Base-by-base conservation (phyloP, 1,140 invertebrate species). In the Drosophila miranda region DNA sequence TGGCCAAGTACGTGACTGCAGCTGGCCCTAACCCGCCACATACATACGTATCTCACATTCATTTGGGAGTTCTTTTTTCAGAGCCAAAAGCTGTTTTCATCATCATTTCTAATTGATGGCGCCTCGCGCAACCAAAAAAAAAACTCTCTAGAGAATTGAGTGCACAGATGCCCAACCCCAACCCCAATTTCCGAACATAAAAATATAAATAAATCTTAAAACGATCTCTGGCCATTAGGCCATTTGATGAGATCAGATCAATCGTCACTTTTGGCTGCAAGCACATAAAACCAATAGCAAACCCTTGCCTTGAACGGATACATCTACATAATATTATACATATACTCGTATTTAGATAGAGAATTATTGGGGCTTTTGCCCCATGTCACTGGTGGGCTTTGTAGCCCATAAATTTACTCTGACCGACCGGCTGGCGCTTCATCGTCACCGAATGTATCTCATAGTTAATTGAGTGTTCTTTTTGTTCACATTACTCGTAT, bases 191-290 rank as follows among this genome's bases (percentile, higher is more conserved):
- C 30, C 34, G 11, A 42, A 41, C 38, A 57, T 60, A 55, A 51
- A 66, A 56, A 76, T 69, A 73, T 61, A 59, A 75, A 79, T 71
- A 75, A 75, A 72, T 79, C 75, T 68, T 68, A 60, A 53, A 72
- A 57, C 58, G 62, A 75, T 67, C 61, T 75, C 49, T 55, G 70
- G 50, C 61, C 72, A 75, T 75, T 86, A 59, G 76, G 56, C 66
- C 67, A 59, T 70, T 63, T 82, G 78, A 87, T 82, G 82, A 87
- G 82, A 87, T 87, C 78, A 80, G 81, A 86, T 84, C 80, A 66
- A 60, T 84, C 81, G 78, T 69, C 81, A 80, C 74, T 66, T 74
- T 49, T 51, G 43, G 26, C 21, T 57, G 38, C 43, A 57, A 41
- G 34, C 45, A 9, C 60, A 64, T 71, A 58, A 49, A 71, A 34